phyloP scores from a whole-genome alignment of 2,888 invertebrate species.

The Panorpa germanica region DNA sequence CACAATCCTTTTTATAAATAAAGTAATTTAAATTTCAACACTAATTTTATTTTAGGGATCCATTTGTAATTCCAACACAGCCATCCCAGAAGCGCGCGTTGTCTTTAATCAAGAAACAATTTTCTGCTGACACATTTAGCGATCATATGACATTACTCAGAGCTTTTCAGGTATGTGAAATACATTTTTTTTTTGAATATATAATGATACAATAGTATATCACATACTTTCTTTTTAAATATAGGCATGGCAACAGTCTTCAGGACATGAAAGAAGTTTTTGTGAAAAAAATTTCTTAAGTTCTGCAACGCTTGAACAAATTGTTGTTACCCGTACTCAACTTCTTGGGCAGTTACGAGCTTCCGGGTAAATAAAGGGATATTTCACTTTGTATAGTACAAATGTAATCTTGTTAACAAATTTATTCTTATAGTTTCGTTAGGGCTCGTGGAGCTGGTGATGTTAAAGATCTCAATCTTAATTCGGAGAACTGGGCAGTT shows the following conservation, averaged over 20 bases:
- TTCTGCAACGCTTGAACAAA: slow-evolving; percentile 74
- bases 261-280: slow-evolving; percentile 45
- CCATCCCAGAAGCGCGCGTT: slow-evolving; percentile 44
- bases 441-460: slow-evolving; percentile 39
- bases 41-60: slow-evolving; percentile 56
- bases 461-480: slow-evolving; percentile 61
- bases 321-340: slow-evolving; percentile 67
- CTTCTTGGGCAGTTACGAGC: slow-evolving; percentile 63
- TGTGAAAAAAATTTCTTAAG: slow-evolving; percentile 62
- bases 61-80: slow-evolving; percentile 55
- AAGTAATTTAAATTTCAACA: too few species aligned
- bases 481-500: slow-evolving; percentile 76
- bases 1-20: slow-evolving; percentile 1
- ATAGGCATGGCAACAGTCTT: slow-evolving; percentile 34
- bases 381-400: too few species aligned
- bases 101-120: slow-evolving; percentile 41
- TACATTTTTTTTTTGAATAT: too few species aligned
- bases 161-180: slow-evolving; percentile 57
- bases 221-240: too few species aligned
- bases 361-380: slow-evolving; percentile 48
- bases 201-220: too few species aligned
- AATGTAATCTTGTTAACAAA: too few species aligned
- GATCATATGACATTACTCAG: slow-evolving; percentile 79
- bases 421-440: too few species aligned
- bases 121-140: slow-evolving; percentile 60